Conservation (phyloP, 1,140 invertebrate genomes). For the Atta cephalotes region DNA sequence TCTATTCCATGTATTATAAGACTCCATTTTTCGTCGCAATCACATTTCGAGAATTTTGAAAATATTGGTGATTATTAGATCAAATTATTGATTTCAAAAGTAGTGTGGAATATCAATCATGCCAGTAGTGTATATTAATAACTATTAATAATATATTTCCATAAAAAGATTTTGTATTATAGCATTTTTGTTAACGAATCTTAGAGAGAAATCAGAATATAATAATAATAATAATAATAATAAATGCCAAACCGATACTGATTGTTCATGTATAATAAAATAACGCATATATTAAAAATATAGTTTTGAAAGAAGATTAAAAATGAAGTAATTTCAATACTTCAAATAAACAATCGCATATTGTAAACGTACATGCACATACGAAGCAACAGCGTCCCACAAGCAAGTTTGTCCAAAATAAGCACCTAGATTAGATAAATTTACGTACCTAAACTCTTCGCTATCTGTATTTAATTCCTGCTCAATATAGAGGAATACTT, state of each 20-base stretch:
- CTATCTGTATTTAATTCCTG: constrained; percentile 93
- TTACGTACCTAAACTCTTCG: constrained; percentile 92
- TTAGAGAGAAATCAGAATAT: constrained; percentile 9
- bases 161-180: neutral
- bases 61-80: neutral
- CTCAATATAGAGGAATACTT: constrained; percentile 96
- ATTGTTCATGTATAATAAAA: no score
- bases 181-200: neutral
- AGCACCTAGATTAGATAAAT: neutral
- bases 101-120: neutral
- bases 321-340: neutral
- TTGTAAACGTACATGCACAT: constrained; percentile 57
- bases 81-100: neutral
- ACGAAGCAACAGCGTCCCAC: constrained; percentile 64
- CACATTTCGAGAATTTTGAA: neutral
- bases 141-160: neutral
- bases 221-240: no score
- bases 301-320: neutral
- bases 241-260: no score
- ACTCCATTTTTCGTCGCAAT: neutral
- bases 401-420: constrained; percentile 51
- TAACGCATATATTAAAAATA: no score
- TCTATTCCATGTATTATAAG: constrained; percentile 6
- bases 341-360: constrained; percentile 20
- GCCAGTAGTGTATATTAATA: neutral